phyloP scores from a whole-genome alignment of 2,113 vertebrate genomes.

The Tychaedon coryphoeus region DNA sequence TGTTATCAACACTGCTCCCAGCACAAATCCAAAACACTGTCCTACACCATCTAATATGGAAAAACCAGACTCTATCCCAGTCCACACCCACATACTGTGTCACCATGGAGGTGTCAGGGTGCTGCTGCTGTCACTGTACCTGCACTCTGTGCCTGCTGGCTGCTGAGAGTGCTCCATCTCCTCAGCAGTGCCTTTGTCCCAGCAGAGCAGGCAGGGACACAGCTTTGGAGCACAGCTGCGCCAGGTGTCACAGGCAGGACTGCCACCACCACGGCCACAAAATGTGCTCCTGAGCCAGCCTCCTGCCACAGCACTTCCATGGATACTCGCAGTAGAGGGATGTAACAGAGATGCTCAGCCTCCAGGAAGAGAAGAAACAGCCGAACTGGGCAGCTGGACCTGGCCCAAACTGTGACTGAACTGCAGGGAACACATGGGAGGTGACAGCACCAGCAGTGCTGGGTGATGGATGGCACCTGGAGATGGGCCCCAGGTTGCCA shows the following conservation, averaged over 20 bases:
- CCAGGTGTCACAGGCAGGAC: not conserved
- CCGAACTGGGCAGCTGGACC: not conserved
- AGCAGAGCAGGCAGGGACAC: accelerated
- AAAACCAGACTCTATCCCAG: not conserved
- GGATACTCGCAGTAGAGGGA: accelerated
- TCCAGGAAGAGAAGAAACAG: not conserved
- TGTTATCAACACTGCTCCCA: not conserved
- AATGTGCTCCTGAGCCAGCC: not conserved
- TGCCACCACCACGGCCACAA: not conserved
- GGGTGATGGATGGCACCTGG: not conserved
- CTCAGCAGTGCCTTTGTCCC: not conserved
- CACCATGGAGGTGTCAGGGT: accelerated
- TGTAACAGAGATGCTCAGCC: not conserved
- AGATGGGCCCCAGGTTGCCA: not conserved
- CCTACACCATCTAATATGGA: not conserved
- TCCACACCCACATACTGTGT: not conserved
- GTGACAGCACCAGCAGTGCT: accelerated
- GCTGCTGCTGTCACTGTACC: not conserved
- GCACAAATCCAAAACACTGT: not conserved
- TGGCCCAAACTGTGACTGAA: not conserved
- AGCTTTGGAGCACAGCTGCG: accelerated
- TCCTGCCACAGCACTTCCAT: not conserved
- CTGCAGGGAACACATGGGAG: not conserved
- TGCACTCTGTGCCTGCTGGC: accelerated
- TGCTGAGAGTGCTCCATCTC: accelerated